Conservation (phyloP, 2,888 invertebrate genomes). For the Amphipyra berbera region DNA sequence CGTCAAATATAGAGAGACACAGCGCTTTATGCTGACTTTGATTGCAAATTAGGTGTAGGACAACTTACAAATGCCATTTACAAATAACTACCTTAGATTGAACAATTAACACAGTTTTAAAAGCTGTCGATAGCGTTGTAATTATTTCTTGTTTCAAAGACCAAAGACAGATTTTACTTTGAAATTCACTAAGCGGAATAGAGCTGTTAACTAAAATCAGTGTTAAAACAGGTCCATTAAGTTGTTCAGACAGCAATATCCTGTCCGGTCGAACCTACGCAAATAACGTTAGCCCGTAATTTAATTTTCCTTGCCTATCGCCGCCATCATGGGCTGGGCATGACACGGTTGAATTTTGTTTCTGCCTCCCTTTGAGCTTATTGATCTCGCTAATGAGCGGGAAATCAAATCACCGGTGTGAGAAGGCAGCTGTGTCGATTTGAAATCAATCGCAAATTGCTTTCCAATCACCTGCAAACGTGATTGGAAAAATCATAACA, state of each 20-base stretch:
- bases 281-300: slow-evolving; percentile 64
- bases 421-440: slow-evolving; percentile 70
- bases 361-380: slow-evolving; percentile 52
- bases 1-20: slow-evolving; percentile 1
- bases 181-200: slow-evolving; percentile 19
- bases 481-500: slow-evolving; percentile 57
- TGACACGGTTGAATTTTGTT: slow-evolving; percentile 66
- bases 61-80: no score
- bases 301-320: slow-evolving; percentile 66
- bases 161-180: neutral
- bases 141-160: neutral
- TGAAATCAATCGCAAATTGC: slow-evolving; percentile 69
- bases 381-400: slow-evolving; percentile 69
- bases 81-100: no score
- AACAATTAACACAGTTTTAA: no score
- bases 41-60: neutral
- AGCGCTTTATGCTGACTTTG: neutral
- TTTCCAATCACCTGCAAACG: slow-evolving; percentile 69
- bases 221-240: slow-evolving; percentile 58
- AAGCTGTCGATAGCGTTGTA: no score
- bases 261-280: slow-evolving; percentile 69
- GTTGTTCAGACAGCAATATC: slow-evolving; percentile 77
- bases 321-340: slow-evolving; percentile 46
- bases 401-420: slow-evolving; percentile 72
- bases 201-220: slow-evolving; percentile 50